Base-by-base conservation (phyloP, 2,113 vertebrate genomes). In the Dromiciops gliroides region DNA sequence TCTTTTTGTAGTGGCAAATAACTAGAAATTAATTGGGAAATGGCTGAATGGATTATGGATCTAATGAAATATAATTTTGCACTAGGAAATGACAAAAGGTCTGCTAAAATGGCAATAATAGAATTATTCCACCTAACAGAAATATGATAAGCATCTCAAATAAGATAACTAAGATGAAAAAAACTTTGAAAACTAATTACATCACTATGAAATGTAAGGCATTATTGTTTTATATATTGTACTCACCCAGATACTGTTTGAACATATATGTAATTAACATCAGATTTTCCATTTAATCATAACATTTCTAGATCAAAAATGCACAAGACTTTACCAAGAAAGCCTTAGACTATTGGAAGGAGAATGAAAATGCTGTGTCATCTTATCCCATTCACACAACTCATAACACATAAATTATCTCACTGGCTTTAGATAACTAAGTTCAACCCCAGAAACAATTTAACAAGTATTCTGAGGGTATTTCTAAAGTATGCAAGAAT, bases 391-490 rank as follows among this genome's bases (percentile, higher is more conserved):
- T n/a, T 91, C 51, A n/a, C 14, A 7, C 24, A 11, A 1, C 48
- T 60, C 52, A 48, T 0, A 14, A 90, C 37, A 48, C 37, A 48
- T 1, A 26, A 48, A 26, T 48, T n/a, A 90, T 37, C 53, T 90
- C 90, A n/a, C 37, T 48, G 9, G 25, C 44, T 51, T 92, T 88
- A 3, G 67, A 48, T 91, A 75, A 67, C 91, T 93, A 75, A 26
- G 49, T 49, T 22, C 31, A 31, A 94, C 53, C 8, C 22, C 37
- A 10, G 51, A 28, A 89, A 94, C 12, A 90, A 90, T 90, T 90
- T 90, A 49, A 50, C 19, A 92, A 89, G 89, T 90, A 89, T 50
- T 83, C 91, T 75, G 95, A n/a, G 50, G 22, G 60, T 51, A 89
- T 60, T 95, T 75, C 50, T 52, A 48, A 90, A 95, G 89, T 31